These are phyloP conservation scores for Ptychoptera contaminata DNA, from an alignment of 2,888 invertebrate genomes.

Conservation along the genomic window DNA sequence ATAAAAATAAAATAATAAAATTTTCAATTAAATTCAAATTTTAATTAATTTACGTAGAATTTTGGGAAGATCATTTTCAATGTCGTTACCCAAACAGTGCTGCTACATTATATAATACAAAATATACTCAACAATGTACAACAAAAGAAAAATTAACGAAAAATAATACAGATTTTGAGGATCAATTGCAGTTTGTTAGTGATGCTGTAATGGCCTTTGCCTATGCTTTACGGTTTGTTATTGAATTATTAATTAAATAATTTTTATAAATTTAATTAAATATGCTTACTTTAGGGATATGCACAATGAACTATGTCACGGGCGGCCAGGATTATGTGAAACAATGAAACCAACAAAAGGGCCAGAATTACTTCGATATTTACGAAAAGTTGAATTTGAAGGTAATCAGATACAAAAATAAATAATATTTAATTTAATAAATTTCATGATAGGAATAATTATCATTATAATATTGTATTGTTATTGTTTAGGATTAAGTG, in stretches of 20 bases:
- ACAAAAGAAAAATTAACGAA: slow-evolving; percentile 58
- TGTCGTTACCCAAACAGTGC: slow-evolving; percentile 72
- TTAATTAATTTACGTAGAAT: slow-evolving; percentile 43
- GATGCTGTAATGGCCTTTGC: slow-evolving; percentile 94
- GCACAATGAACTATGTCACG: slow-evolving; percentile 67
- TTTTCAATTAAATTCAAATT: not conserved
- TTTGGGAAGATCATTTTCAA: slow-evolving; percentile 89
- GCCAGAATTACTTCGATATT: slow-evolving; percentile 62
- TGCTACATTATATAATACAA: slow-evolving; percentile 65
- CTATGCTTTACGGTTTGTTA: slow-evolving; percentile 57
- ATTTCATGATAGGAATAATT: too few relatives aligned
- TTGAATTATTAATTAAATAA: not conserved
- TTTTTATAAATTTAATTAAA: not conserved
- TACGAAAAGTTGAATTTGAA: slow-evolving; percentile 72
- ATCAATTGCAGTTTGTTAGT: slow-evolving; percentile 89
- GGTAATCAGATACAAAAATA: slow-evolving; percentile 39
- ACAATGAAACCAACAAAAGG: slow-evolving; percentile 85
- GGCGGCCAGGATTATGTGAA: slow-evolving; percentile 62
- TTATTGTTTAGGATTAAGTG: slow-evolving; percentile 54
- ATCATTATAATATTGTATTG: too few relatives aligned
- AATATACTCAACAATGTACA: slow-evolving; percentile 54
- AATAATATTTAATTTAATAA: too few relatives aligned
- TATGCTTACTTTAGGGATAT: slow-evolving; percentile 47
- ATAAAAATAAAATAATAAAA: too few relatives aligned
- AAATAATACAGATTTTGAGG: slow-evolving; percentile 73